These are phyloP conservation scores for Trissonchulus latispiculum DNA, from an alignment of 2,888 invertebrate genomes.

Conservation along the genomic window DNA sequence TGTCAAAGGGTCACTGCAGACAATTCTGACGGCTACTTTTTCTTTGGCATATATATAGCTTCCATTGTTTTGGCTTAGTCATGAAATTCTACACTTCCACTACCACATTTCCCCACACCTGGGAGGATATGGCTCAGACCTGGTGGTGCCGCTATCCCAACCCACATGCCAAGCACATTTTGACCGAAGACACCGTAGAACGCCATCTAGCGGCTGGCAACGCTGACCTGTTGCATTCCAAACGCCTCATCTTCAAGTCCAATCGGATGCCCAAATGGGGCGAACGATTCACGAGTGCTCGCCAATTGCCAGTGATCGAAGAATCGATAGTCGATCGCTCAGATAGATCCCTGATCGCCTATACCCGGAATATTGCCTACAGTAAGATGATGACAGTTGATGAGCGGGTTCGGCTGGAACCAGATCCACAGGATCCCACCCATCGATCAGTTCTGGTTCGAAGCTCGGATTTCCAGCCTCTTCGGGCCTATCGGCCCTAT, in stretches of 20 bases:
- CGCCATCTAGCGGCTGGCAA: slow-evolving; percentile 2
- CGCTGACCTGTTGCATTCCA: slow-evolving; percentile 70
- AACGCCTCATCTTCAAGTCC: slow-evolving; percentile 78
- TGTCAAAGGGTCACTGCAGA: too few relatives aligned
- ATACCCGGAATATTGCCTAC: slow-evolving; percentile 80
- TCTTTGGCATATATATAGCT: too few relatives aligned
- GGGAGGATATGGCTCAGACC: slow-evolving; percentile 82
- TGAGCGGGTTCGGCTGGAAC: too few relatives aligned
- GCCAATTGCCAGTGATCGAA: slow-evolving; percentile 72
- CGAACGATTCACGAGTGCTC: slow-evolving; percentile 58
- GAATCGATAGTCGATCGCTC: slow-evolving; percentile 79
- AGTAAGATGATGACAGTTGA: slow-evolving; percentile 81
- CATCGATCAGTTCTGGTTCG: too few relatives aligned
- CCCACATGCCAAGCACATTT: slow-evolving; percentile 81
- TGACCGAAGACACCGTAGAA: slow-evolving; percentile 73
- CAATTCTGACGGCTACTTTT: too few relatives aligned
- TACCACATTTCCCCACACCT: slow-evolving; percentile 69
- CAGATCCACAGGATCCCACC: too few relatives aligned
- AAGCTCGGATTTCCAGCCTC: slow-evolving; percentile 82
- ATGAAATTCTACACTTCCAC: slow-evolving; percentile 67
- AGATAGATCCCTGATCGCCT: slow-evolving; percentile 68
- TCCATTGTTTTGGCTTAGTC: too few relatives aligned
- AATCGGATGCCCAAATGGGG: slow-evolving; percentile 87
- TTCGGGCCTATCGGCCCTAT: slow-evolving; percentile 67
- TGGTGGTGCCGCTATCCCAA: slow-evolving; percentile 93